phyloP scores from a whole-genome alignment of 2,113 vertebrate species.

The Hemiscyllium ocellatum region DNA sequence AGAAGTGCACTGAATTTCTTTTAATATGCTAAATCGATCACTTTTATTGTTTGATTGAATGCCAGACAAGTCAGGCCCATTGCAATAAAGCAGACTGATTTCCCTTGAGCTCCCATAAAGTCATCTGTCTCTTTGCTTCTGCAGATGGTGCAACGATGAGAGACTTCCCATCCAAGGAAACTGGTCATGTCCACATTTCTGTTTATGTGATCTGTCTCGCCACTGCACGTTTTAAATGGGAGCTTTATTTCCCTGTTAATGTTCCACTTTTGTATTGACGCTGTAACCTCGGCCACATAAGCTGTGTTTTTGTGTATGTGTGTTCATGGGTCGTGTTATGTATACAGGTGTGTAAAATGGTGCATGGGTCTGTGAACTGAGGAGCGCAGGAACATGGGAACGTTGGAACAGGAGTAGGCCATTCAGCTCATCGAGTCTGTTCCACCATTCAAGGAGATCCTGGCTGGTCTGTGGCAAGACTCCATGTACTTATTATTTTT shows the following conservation, averaged over 20 bases:
- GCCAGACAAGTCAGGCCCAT: not conserved
- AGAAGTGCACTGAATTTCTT: not conserved
- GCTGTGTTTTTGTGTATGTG: too few species aligned
- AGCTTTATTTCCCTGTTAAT: not conserved
- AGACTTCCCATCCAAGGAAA: not conserved
- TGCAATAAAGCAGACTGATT: constrained; percentile 7
- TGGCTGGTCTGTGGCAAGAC: too few species aligned
- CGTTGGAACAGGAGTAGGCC: too few species aligned
- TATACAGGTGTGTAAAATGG: not conserved
- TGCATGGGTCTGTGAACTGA: too few species aligned
- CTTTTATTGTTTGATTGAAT: not conserved
- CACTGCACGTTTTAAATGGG: not conserved
- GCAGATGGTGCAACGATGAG: not conserved
- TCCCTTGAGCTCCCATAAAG: not conserved
- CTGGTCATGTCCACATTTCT: not conserved
- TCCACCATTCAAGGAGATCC: too few species aligned
- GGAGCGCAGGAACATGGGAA: too few species aligned
- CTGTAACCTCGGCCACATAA: not conserved
- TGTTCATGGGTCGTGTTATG: not conserved
- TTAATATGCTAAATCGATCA: constrained; percentile 17
- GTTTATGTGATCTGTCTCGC: not conserved
- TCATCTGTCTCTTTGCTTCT: not conserved
- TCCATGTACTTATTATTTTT: too few species aligned
- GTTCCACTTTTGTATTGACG: not conserved
- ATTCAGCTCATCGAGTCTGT: too few species aligned